Evolutionary conservation across 2,797 vertebrate genomes (phyloP), one percentile per base, ranked within the genome.

Genomic region (Enteromius radiatus): DNA sequence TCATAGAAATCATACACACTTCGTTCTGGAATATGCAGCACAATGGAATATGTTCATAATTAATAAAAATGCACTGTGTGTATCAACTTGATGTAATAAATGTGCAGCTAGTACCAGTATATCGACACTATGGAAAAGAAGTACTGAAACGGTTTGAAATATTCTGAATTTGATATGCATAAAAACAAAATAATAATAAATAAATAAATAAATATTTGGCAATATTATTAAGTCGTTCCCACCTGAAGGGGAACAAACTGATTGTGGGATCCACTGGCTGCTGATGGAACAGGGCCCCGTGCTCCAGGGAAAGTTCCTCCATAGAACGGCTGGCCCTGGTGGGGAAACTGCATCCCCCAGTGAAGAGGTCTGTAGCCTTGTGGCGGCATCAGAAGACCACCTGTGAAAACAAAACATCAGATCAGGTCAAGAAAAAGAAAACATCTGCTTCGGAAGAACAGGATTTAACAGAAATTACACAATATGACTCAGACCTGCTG

Each of bases 201-300:
- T 31, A 31, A 31, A 31, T 31, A 31, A 68, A 43, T 26, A 21
- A 2, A 15, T 28, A 12, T 14, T 69, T 19, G 68, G 28, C 7
- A 47, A 70, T 4, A 14, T 12, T 1, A 19, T 14, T 10, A 41
- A 8, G 14, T 17, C 11, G 1, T 36, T 19, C 19, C 31, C 26
- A 96, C 98, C 96, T 99, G 98, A 43, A 99, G 89, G 31, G 98
- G 98, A 90, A 99, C 96, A 88, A 99, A 99, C 91, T 99, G 98
- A 92, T 95, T 97, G 91, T 98, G 98, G 68, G 96, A 94, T 76
- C 96, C 96, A 38, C 94, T 91, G 73, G 95, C 93, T 52, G 94
- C 5, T 1, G 92, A 41, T 75, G 95, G 90, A 45, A 92, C 87
- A 78, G 95, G 88, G 12, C 91, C 92, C 54, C 92, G 77, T 4